A percentile compares a stretch with the other conserved stretches of the same genome.
Conservation (phyloP, 2,888 invertebrate genomes). For the Drosophila pseudotakahashii region DNA sequence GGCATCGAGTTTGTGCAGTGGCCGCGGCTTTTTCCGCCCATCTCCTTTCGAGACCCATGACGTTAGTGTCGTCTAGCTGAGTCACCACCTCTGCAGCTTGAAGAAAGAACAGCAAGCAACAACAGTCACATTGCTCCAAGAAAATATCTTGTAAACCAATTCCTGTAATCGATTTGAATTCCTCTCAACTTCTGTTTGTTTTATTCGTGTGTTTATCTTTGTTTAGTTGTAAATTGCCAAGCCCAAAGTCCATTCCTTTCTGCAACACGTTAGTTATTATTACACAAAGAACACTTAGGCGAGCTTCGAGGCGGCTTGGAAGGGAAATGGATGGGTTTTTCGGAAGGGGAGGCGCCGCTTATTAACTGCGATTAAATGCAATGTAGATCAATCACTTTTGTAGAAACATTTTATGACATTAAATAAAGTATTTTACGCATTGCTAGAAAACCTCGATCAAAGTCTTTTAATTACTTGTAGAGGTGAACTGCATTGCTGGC, state of each 20-base stretch:
- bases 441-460: conserved; percentile 36
- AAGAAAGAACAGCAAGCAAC: neutral
- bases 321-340: conserved; percentile 1
- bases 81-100: conserved; percentile 37
- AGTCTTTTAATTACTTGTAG: neutral
- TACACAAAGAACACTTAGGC: conserved; percentile 22
- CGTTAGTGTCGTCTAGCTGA: conserved; percentile 66
- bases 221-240: conserved; percentile 9
- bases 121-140: conserved; percentile 21
- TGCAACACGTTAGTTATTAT: conserved; percentile 12
- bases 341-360: conserved; percentile 28
- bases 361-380: conserved; percentile 42
- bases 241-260: conserved; percentile 22
- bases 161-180: conserved; percentile 46
- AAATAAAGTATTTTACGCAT: conserved; percentile 68
- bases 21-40: conserved; percentile 88
- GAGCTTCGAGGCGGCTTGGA: conserved; percentile 37
- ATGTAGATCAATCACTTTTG: conserved; percentile 69
- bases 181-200: conserved; percentile 19
- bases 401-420: conserved; percentile 63
- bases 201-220: conserved; percentile 12
- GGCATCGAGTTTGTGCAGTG: conserved; percentile 98
- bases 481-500: conserved; percentile 5
- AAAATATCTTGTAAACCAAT: conserved; percentile 49
- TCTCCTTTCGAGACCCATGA: conserved; percentile 80